Conservation (phyloP, 2,797 vertebrate genomes). For the Arvicola amphibius region DNA sequence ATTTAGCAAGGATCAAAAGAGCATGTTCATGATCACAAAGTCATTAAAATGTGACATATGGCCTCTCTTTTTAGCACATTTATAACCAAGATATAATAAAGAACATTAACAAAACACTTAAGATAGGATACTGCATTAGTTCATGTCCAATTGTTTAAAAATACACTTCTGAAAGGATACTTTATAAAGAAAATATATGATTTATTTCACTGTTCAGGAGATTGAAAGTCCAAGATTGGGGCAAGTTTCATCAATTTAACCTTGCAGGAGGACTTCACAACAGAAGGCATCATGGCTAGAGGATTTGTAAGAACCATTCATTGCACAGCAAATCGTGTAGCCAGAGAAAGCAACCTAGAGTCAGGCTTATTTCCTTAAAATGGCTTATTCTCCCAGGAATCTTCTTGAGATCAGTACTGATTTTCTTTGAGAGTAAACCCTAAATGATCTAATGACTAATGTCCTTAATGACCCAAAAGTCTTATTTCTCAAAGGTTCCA, state of each 20-base stretch:
- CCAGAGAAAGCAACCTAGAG: neutral
- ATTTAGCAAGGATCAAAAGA: neutral
- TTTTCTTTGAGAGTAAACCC: neutral
- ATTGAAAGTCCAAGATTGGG: neutral
- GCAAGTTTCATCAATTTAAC: neutral
- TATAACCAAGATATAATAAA: neutral
- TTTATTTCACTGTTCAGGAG: neutral
- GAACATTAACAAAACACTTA: neutral
- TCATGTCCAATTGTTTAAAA: neutral
- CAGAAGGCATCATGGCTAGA: neutral
- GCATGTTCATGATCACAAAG: neutral
- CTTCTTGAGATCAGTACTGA: too few relatives aligned
- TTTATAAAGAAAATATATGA: neutral
- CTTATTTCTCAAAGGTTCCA: neutral
- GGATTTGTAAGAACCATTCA: neutral
- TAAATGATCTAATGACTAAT: neutral
- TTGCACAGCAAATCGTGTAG: neutral
- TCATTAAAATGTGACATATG: neutral
- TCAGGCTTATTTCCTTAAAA: neutral
- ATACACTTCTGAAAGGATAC: neutral
- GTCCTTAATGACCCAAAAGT: too few relatives aligned
- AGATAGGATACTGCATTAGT: neutral
- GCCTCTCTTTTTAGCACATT: conserved; percentile 17
- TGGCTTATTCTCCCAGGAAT: neutral
- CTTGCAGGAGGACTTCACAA: neutral